Base-by-base conservation (phyloP, 2,797 vertebrate genomes). In the Myiothlypis coronata region DNA sequence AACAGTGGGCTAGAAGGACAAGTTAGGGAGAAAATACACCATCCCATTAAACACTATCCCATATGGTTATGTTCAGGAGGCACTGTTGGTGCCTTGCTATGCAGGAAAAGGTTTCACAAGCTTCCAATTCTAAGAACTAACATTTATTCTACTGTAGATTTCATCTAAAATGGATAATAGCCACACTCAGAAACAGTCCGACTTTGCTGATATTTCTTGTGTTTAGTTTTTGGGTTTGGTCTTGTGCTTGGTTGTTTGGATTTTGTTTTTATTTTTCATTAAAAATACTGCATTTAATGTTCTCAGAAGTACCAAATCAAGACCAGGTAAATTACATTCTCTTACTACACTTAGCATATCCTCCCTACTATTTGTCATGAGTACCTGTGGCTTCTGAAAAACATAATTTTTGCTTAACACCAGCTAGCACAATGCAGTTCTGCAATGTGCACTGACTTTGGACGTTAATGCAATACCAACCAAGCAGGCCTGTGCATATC, bases 381-480 rank as follows among this genome's bases (percentile, higher is more conserved):
- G 11, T 10, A 67, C 7, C 17, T 23, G 4, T 46, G 14, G 41
- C 22, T 53, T 71, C 26, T 60, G 34, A 74, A 69, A 65, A 64
- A 15, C 6, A 34, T 1, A 0, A 0, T 0, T 34, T 65, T 74
- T 72, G 21, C 30, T 59, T 74, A 65, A 44, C 11, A 32, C 4
- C 12, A 64, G 24, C 16, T 39, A 14, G 30, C 21, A 64, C 11
- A 55, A 43, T 5, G 12, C 12, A 47, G 6, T 47, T 69, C 34
- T 49, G 34, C 37, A 47, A 30, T 13, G 12, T 60, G 28, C 11
- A 35, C 12, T 63, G 44, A 11, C 26, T 84, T 87, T 69, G 61
- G 43, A 82, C 39, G 5, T 16, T 24, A 65, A 60, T 28, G 19
- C 6, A 74, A n/a, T n/a, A 56, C 9, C 14, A 34, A 14, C 7